phyloP scores from a whole-genome alignment of 2,888 invertebrate species.

The Lepidocyrtinus sp. region DNA sequence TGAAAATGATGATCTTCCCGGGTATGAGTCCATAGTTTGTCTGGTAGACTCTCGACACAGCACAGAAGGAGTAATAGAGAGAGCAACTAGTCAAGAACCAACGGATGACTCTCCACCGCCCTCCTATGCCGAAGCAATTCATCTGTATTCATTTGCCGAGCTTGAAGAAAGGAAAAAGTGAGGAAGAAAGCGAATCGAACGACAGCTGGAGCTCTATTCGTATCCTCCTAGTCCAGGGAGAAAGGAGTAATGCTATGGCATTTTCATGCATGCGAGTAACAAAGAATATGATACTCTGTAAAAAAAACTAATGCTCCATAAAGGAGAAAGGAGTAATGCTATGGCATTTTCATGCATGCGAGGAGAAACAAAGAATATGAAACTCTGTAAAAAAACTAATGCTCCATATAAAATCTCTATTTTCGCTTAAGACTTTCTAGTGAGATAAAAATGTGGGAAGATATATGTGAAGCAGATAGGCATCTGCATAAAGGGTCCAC shows the following conservation, averaged over 20 bases:
- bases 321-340: background rate
- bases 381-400: background rate
- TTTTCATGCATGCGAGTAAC: background rate
- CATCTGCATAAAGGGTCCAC: background rate
- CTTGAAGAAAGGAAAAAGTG: constrained; percentile 38
- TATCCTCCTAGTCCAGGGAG: no score
- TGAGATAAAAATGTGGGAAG: background rate
- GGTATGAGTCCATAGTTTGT: constrained; percentile 52
- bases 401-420: background rate
- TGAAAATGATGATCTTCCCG: constrained; percentile 51
- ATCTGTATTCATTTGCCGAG: constrained; percentile 53
- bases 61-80: background rate
- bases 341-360: background rate
- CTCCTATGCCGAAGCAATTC: constrained; percentile 51
- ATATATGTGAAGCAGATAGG: background rate
- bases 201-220: constrained; percentile 48
- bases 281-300: background rate
- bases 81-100: background rate
- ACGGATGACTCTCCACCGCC: constrained; percentile 55
- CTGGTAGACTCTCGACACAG: constrained; percentile 34
- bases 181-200: constrained; percentile 25
- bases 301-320: background rate
- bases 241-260: background rate
- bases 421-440: background rate
- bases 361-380: background rate